Percentiles rank a stretch among this genome's conserved stretches.
Conservation (phyloP, 2,888 invertebrate genomes). For the Caenorhabditis parvicauda region DNA sequence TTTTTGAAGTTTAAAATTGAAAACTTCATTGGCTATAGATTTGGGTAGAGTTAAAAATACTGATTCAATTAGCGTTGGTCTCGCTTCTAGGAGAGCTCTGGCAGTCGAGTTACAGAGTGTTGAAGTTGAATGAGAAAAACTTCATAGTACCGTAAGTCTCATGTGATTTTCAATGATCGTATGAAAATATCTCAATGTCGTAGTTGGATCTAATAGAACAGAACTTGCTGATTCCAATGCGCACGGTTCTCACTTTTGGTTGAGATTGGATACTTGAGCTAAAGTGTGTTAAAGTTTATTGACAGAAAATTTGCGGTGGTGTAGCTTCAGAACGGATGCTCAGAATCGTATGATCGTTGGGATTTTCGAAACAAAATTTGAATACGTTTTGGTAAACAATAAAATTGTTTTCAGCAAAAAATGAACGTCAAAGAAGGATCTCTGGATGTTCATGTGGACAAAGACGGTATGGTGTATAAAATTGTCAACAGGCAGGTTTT, state of each 20-base stretch:
- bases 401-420: slow-evolving; percentile 21
- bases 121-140: neutral
- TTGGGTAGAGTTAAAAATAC: neutral
- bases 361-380: neutral
- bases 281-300: too few relatives aligned
- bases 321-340: too few relatives aligned
- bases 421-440: slow-evolving; percentile 45
- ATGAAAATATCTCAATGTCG: too few relatives aligned
- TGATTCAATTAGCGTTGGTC: neutral
- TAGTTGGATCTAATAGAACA: too few relatives aligned
- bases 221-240: too few relatives aligned
- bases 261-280: too few relatives aligned
- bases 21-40: too few relatives aligned
- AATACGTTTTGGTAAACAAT: neutral
- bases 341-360: too few relatives aligned
- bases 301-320: too few relatives aligned
- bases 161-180: too few relatives aligned
- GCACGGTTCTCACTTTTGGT: too few relatives aligned
- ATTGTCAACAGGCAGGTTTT: slow-evolving; percentile 47
- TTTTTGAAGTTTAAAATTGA: slow-evolving; percentile 1
- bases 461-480: slow-evolving; percentile 41
- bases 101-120: slow-evolving; percentile 3
- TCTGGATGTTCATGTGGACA: slow-evolving; percentile 43
- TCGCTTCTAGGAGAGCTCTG: neutral
- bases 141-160: too few relatives aligned